Conservation (phyloP, 2,888 invertebrate genomes). For the Amphipyra tragopoginis region DNA sequence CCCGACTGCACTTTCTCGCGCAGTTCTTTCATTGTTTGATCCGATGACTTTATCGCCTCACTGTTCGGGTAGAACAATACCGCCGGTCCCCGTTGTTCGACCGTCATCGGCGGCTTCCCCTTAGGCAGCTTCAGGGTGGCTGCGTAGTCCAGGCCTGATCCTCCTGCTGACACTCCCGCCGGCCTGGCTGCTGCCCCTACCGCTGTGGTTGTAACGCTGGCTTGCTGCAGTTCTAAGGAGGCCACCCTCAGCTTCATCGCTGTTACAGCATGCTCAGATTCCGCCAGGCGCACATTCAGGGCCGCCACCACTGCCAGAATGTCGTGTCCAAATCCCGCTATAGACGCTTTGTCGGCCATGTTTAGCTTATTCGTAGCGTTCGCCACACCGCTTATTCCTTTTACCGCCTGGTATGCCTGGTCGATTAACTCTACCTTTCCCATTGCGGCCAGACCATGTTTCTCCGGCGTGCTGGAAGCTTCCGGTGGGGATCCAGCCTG, state of each 20-base stretch:
- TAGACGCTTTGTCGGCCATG: slow-evolving; percentile 1
- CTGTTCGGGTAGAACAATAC: too few species aligned
- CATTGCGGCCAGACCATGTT: neutral
- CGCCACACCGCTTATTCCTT: neutral
- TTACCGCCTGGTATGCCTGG: neutral
- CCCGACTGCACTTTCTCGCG: too few species aligned
- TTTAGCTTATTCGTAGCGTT: slow-evolving; percentile 6
- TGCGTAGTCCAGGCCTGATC: too few species aligned
- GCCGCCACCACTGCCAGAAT: neutral
- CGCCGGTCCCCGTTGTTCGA: too few species aligned
- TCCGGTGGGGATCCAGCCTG: neutral
- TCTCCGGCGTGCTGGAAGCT: neutral
- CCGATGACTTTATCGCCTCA: too few species aligned
- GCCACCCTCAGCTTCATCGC: neutral
- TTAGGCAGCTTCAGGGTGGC: too few species aligned
- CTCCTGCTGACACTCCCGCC: too few species aligned
- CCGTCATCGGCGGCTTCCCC: too few species aligned
- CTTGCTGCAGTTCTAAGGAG: too few species aligned
- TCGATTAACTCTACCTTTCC: neutral
- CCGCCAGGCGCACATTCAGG: neutral
- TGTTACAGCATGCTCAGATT: accelerated
- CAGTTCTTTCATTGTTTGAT: too few species aligned
- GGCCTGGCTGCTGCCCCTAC: too few species aligned
- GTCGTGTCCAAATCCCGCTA: neutral
- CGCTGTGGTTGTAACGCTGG: too few species aligned